Evolutionary conservation across 2,888 invertebrate species (phyloP).

Genomic region (Drosophila sordidapex): DNA sequence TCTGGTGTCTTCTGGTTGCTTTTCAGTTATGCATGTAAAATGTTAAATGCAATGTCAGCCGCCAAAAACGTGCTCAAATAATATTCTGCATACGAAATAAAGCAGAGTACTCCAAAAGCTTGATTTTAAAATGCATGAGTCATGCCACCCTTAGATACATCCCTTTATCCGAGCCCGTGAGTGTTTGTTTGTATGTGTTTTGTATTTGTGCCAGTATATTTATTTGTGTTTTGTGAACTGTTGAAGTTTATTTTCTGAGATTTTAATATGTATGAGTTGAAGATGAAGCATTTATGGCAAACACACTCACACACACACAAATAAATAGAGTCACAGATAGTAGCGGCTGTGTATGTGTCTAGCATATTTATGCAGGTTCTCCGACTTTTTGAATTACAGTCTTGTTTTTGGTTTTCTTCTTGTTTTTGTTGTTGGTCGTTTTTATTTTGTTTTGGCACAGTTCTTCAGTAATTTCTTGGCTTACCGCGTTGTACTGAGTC

Average conservation of each 20-base stretch:
- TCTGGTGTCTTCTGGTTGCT: conserved; percentile 16
- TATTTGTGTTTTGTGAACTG: conserved; percentile 61
- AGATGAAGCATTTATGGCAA: conserved; percentile 72
- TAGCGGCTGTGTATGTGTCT: conserved; percentile 57
- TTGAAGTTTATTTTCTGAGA: conserved; percentile 77
- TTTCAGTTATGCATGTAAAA: conserved; percentile 58
- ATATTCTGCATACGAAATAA: conserved; percentile 73
- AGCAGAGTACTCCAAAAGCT: conserved; percentile 66
- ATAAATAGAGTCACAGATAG: conserved; percentile 38
- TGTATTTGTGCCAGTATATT: conserved; percentile 33
- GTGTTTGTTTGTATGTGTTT: conserved; percentile 28
- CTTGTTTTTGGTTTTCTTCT: conserved; percentile 12
- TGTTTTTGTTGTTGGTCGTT: background rate
- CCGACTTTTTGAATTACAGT: conserved; percentile 13
- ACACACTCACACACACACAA: conserved; percentile 19
- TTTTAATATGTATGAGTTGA: conserved; percentile 77
- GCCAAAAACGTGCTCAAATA: conserved; percentile 63
- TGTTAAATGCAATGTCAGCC: conserved; percentile 73
- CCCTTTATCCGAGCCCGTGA: background rate
- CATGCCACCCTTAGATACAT: background rate
- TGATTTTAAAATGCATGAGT: conserved; percentile 77
- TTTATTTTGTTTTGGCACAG: conserved; percentile 20
- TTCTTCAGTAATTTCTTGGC: conserved; percentile 47
- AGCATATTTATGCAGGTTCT: conserved; percentile 65
- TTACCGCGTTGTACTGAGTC: conserved; percentile 23